phyloP scores from a whole-genome alignment of 2,113 vertebrate species.

The Poeciliopsis turrubarensis region DNA sequence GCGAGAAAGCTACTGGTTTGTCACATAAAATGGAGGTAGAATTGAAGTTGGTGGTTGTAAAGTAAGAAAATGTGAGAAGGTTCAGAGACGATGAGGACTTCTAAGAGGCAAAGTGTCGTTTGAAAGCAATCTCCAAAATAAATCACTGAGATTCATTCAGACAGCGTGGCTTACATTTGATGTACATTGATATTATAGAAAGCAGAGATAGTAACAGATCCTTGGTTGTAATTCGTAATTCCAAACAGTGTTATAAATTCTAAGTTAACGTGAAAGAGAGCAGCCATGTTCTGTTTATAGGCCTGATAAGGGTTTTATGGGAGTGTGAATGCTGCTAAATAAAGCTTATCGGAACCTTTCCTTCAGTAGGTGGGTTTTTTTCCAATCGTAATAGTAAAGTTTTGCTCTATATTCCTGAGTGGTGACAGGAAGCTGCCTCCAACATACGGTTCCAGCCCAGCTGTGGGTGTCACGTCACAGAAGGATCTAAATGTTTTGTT shows the following conservation, averaged over 20 bases:
- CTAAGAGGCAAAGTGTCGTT: background rate
- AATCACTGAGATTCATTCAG: no score
- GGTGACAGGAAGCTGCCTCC: background rate
- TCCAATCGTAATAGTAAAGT: background rate
- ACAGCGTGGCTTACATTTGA: no score
- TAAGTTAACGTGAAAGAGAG: background rate
- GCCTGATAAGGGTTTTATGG: background rate
- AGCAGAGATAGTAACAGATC: background rate
- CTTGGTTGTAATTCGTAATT: background rate
- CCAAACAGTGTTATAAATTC: background rate
- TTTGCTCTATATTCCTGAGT: background rate
- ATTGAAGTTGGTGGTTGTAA: background rate
- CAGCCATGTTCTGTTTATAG: background rate
- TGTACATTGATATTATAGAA: background rate
- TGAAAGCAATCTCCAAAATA: no score
- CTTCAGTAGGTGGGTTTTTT: background rate
- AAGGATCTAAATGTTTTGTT: conserved; percentile 29
- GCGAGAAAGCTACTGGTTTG: background rate
- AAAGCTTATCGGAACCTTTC: background rate
- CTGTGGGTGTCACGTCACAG: conserved; percentile 29
- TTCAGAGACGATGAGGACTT: background rate
- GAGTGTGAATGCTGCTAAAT: background rate
- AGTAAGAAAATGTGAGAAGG: background rate
- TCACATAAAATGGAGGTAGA: background rate
- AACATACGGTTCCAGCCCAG: background rate